Evolutionary conservation across 2,888 invertebrate species (phyloP).

Genomic region (Andrena camellia): DNA sequence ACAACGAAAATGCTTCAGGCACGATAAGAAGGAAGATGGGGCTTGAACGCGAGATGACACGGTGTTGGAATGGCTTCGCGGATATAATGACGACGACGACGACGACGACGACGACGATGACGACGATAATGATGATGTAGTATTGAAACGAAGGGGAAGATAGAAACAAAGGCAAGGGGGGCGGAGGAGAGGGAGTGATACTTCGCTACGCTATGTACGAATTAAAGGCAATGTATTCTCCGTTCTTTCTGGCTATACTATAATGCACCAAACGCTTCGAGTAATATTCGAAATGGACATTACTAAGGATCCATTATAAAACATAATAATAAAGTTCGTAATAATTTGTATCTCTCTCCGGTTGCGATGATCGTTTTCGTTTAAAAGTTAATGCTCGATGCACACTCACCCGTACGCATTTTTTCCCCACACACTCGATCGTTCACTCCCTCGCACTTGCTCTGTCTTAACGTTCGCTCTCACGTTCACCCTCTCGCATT

Average conservation of each 20-base stretch:
- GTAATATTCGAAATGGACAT: conserved; percentile 74
- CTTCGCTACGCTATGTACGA: conserved; percentile 78
- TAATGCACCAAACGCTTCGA: conserved; percentile 76
- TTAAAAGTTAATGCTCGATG: conserved; percentile 49
- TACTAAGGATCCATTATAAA: conserved; percentile 77
- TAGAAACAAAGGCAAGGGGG: conserved; percentile 14
- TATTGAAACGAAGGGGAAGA: conserved; percentile 20
- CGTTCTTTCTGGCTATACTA: conserved; percentile 81
- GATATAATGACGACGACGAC: conserved; percentile 47
- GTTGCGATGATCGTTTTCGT: conserved; percentile 43
- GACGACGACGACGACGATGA: conserved; percentile 28
- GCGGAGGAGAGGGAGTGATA: conserved; percentile 34
- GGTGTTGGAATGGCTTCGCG: conserved; percentile 69
- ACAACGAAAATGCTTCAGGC: conserved; percentile 68
- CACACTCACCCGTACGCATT: conserved; percentile 47
- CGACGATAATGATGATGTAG: conserved; percentile 42
- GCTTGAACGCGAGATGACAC: conserved; percentile 47
- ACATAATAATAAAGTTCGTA: conserved; percentile 67
- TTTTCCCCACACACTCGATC: background rate
- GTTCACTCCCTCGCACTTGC: conserved; percentile 22
- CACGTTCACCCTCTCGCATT: conserved; percentile 65
- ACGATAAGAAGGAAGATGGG: conserved; percentile 4
- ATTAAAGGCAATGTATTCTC: conserved; percentile 80
- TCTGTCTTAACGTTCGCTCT: conserved; percentile 47
- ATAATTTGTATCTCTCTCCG: conserved; percentile 43